Conservation (phyloP, 2,797 vertebrate species). For the Harpagifer antarcticus region DNA sequence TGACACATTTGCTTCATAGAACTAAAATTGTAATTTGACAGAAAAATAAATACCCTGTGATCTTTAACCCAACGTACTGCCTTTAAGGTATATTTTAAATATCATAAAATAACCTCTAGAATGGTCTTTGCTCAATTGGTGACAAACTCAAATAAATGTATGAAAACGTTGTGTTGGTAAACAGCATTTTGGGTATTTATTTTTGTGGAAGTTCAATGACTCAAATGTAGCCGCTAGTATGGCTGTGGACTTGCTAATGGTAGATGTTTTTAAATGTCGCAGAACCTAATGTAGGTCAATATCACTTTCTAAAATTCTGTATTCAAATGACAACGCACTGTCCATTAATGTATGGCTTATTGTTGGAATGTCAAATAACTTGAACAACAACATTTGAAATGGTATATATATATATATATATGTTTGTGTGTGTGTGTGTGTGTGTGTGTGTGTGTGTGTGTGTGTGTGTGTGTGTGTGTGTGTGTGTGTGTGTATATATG, state of each 20-base stretch:
- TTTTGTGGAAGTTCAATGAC: slow-evolving; percentile 14
- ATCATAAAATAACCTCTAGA: not conserved
- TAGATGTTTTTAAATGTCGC: slow-evolving; percentile 32
- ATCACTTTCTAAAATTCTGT: slow-evolving; percentile 23
- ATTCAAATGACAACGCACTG: slow-evolving; percentile 38
- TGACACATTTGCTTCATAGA: not conserved
- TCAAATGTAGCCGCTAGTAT: slow-evolving; percentile 17
- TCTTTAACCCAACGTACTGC: not conserved
- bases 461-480: too few relatives aligned
- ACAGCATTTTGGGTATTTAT: slow-evolving; percentile 2
- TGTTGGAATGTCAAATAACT: slow-evolving; percentile 77
- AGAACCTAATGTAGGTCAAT: slow-evolving; percentile 59
- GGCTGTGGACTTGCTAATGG: slow-evolving; percentile 5
- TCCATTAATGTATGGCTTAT: slow-evolving; percentile 76
- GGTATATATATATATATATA: slow-evolving; percentile 6
- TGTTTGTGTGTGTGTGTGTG: too few relatives aligned
- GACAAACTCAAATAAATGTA: not conserved
- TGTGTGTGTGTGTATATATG: not conserved
- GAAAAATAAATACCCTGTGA: not conserved
- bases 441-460: too few relatives aligned
- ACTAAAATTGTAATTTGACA: not conserved
- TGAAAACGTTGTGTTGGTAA: not conserved
- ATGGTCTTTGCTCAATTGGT: not conserved
- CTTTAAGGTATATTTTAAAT: not conserved
- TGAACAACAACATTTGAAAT: slow-evolving; percentile 41